These are phyloP conservation scores for Ptilonorhynchus violaceus DNA, from an alignment of 2,113 vertebrate species.

Conservation along the genomic window DNA sequence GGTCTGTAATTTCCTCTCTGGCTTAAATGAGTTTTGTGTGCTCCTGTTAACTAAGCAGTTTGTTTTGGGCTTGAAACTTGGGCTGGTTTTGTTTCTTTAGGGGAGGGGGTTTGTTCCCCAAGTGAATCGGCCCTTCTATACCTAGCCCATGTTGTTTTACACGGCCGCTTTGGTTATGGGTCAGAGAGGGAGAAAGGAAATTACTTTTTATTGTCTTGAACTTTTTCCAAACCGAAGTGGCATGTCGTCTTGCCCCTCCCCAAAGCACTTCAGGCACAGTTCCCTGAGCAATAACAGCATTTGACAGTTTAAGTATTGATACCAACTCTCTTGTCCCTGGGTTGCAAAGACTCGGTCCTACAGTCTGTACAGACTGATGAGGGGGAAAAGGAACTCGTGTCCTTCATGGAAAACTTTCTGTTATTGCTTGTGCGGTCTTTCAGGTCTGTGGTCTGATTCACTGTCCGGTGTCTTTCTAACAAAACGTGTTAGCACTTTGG, in stretches of 20 bases:
- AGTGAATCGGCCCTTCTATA: no score
- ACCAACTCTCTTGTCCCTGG: no score
- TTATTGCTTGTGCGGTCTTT: neutral
- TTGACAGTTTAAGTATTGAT: no score
- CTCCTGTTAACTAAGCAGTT: neutral
- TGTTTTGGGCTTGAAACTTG: neutral
- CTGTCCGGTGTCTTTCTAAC: neutral
- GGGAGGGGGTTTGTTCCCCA: no score
- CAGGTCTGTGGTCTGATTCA: neutral
- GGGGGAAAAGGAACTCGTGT: neutral
- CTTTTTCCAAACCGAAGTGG: neutral
- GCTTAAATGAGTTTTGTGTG: no score
- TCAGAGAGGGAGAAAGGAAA: neutral
- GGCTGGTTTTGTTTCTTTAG: no score
- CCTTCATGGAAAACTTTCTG: neutral
- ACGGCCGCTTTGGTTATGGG: no score
- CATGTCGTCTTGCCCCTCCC: accelerated
- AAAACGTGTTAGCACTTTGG: neutral
- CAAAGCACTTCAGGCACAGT: neutral
- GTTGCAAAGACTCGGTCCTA: neutral
- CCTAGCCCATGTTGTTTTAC: no score
- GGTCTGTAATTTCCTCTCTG: no score
- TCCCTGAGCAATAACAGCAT: neutral
- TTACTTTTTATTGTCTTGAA: no score
- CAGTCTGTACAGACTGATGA: neutral